Percentiles rank a stretch among this genome's conserved stretches.
These are phyloP conservation scores for Galendromus occidentalis DNA, from an alignment of 1,140 invertebrate genomes.

Conservation along the genomic window DNA sequence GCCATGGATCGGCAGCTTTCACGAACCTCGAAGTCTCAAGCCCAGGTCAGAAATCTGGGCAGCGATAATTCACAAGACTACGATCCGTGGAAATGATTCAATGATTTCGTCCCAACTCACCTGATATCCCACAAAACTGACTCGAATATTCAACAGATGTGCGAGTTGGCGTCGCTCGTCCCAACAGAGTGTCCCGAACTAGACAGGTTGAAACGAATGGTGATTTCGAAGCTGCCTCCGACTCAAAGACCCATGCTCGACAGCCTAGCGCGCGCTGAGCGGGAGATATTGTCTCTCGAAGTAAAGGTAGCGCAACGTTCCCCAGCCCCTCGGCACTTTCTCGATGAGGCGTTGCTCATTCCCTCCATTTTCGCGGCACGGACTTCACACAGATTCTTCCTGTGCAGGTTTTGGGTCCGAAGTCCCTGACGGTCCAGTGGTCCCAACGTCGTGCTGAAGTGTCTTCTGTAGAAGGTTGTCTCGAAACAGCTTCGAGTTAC, in stretches of 20 bases:
- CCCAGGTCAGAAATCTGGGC: background rate
- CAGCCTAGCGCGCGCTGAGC: background rate
- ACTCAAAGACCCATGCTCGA: constrained; percentile 5
- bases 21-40: background rate
- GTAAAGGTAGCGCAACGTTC: background rate
- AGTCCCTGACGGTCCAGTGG: constrained; percentile 47
- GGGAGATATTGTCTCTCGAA: background rate
- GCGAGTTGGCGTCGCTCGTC: background rate
- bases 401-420: constrained; percentile 14
- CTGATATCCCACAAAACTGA: background rate
- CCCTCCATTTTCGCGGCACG: too few relatives aligned
- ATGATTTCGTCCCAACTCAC: too few relatives aligned
- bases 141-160: background rate
- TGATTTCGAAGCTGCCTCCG: background rate
- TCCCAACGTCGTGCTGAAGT: constrained; percentile 41
- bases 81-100: too few relatives aligned
- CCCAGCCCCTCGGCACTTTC: too few relatives aligned
- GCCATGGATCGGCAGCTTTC: background rate
- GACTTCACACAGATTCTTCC: too few relatives aligned
- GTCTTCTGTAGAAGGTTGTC: constrained; percentile 37
- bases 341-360: too few relatives aligned
- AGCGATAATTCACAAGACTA: too few relatives aligned
- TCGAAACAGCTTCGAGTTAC: constrained; percentile 45
- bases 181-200: background rate
- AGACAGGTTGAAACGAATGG: background rate